Evolutionary conservation across 2,888 invertebrate genomes (phyloP).

Genomic region (Rhopalosiphum nymphaeae): DNA sequence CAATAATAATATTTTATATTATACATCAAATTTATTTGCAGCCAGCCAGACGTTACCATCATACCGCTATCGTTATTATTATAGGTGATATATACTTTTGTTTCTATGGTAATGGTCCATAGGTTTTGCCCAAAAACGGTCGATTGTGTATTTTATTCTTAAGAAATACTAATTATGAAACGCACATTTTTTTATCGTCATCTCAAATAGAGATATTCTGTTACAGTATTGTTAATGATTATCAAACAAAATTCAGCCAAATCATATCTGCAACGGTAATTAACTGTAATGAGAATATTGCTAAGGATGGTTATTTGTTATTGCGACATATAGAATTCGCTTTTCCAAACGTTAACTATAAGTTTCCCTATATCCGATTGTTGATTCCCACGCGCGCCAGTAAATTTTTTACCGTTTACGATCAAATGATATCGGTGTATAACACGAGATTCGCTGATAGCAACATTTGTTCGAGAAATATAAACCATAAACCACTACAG

Average conservation of each 20-base stretch:
- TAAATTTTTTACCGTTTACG: background rate
- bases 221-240: background rate
- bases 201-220: background rate
- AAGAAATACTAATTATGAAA: background rate
- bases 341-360: background rate
- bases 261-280: background rate
- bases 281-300: accelerated
- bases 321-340: background rate
- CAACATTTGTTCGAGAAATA: background rate
- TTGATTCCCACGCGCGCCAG: background rate
- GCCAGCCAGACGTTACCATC: no score
- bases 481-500: background rate
- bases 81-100: background rate
- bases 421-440: background rate
- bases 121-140: background rate
- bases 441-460: background rate
- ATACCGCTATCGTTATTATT: no score
- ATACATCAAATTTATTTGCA: no score
- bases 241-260: background rate
- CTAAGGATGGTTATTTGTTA: background rate
- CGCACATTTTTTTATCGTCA: no score
- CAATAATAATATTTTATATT: no score
- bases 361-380: background rate
- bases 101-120: background rate
- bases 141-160: background rate